Evolutionary conservation across 1,140 invertebrate genomes (phyloP), one percentile per base, ranked within the genome.

Genomic region (Belonocnema kinseyi): DNA sequence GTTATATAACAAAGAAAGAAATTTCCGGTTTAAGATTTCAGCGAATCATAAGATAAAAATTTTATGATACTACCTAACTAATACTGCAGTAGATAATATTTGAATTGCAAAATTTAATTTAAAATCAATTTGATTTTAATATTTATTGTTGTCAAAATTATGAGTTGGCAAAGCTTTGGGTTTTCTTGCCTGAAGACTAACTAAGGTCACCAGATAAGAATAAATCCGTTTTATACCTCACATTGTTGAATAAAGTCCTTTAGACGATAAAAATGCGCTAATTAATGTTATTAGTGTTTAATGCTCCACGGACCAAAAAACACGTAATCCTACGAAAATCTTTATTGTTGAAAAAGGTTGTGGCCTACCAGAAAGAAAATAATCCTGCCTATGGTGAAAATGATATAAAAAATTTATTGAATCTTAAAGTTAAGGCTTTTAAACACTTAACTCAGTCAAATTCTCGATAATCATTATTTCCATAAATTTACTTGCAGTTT

Each of bases 261-360:
- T 84, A 86, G 77, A 51, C 76, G 58, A 82, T 85, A 83, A 81
- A 76, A 58, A 61, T 82, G 83, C 78, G 79, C 73, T 80, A 83
- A 83, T 81, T 78, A 84, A 85, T 82, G 70, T 83, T 81, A 80
- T 82, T 84, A 84, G 83, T 80, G 79, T 86, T 85, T 84, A 85
- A 89, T 77, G 81, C 83, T 86, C 86, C 84, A 87, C 86, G 88
- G 88, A 89, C 88, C 88, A 89, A 89, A 66, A 66, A 66, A 87
- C 77, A 81, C 74, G 76, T 85, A 85, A 86, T 85, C 80, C 84
- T 84, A 83, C 8, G 73, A 66, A 73, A 73, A 72, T 77, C 76
- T 71, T 21, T 77, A 72, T 88, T 88, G 85, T 80, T 85, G 86
- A 86, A 88, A 76, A 82, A 79, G 78, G 82, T 79, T 82, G 77